Conservation (phyloP, 2,797 vertebrate genomes). For the Parotocinclus haroldoi region DNA sequence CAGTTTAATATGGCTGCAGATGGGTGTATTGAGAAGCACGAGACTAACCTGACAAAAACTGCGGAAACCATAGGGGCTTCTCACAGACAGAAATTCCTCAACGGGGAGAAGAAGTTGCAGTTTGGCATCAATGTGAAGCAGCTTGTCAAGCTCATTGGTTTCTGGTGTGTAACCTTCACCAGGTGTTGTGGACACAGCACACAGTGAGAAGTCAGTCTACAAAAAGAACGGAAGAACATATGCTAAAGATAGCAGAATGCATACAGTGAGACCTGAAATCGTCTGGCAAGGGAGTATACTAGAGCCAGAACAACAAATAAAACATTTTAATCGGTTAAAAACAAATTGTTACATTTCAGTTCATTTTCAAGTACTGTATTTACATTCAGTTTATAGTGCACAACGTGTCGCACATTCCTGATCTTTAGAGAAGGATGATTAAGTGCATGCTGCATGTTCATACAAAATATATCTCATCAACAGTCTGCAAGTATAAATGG, state of each 20-base stretch:
- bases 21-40: constrained; percentile 2
- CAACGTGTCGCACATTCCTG: too few species aligned
- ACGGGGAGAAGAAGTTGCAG: constrained; percentile 68
- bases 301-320: background rate
- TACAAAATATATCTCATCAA: too few species aligned
- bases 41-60: constrained; percentile 60
- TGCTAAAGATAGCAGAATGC: background rate
- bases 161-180: constrained; percentile 78
- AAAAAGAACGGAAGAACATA: background rate
- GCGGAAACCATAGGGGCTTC: constrained; percentile 49
- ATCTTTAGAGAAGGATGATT: too few species aligned
- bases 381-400: too few species aligned
- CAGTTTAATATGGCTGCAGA: constrained; percentile 11
- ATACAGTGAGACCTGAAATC: background rate
- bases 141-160: constrained; percentile 68
- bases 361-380: too few species aligned
- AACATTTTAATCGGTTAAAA: too few species aligned
- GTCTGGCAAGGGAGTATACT: too few species aligned
- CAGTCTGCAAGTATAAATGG: too few species aligned
- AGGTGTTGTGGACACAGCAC: constrained; percentile 55
- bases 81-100: constrained; percentile 57
- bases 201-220: constrained; percentile 34
- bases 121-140: constrained; percentile 77
- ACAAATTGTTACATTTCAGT: too few species aligned
- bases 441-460: too few species aligned